Base-by-base conservation (phyloP, 2,797 vertebrate species). In the Todus mexicanus region DNA sequence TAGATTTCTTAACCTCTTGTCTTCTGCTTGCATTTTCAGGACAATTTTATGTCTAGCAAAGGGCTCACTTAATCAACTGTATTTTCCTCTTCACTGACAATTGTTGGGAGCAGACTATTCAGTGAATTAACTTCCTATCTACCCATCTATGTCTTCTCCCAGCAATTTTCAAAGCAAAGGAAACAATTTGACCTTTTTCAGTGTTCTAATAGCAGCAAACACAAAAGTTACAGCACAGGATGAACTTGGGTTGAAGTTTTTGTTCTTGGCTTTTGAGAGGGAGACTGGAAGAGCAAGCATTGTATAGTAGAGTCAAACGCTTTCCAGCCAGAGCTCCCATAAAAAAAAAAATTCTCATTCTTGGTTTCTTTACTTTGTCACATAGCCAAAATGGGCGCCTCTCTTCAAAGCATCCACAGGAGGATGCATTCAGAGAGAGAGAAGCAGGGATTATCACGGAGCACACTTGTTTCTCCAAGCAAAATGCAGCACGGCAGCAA, bases 241-340 rank as follows among this genome's bases (percentile, higher is more conserved):
- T 93, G 85, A 89, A 85, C 87, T 89, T 92, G 70, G 72, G 65
- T 61, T 84, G 65, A 94, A 91, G 81, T 94, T 82, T 94, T 68
- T 74, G 16, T 59, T 95, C 74, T 63, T n/a, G 38, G 27, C 26
- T 78, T 86, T 54, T 38, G 29, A 1, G 10, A 40, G 86, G 82
- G 59, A 91, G 70, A 31, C 91, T 95, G 53, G 59, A 88, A 94
- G 96, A 89, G 33, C 60, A 81, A 72, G n/a, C 22, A 38, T 35
- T 71, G 11, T 84, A 9, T 35, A 9, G 27, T 5, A 27, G 9
- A 57, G 43, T 78, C 4, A 2, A 47, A 77, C 16, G 53, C 59
- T 87, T 69, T 86, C 53, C 79, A 68, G 21, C 27, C 21, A 85
- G 20, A 93, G 14, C 13, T 40, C 26, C 26, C 33, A 37, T 48